Evolutionary conservation across 2,888 invertebrate species (phyloP).

Genomic region (Synanthedon tipuliformis): DNA sequence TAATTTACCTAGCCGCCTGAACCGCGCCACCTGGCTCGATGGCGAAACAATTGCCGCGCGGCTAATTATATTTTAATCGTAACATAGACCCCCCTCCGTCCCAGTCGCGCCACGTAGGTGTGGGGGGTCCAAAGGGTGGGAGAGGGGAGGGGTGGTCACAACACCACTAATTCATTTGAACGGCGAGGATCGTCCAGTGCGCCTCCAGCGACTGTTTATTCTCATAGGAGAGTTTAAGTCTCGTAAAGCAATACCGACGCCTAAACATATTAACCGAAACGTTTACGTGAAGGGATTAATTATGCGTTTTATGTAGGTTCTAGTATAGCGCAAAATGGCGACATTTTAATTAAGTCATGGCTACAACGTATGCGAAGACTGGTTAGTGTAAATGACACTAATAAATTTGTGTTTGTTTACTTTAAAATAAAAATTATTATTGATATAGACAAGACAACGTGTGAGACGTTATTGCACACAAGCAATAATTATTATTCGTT

Average conservation of each 20-base stretch:
- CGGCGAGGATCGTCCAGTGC: constrained; percentile 41
- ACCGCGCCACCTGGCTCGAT: constrained; percentile 62
- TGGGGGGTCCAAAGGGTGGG: constrained; percentile 14
- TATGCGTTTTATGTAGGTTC: constrained; percentile 50
- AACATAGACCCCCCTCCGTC: constrained; percentile 35
- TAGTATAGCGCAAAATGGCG: constrained; percentile 28
- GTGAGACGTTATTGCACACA: too few relatives aligned
- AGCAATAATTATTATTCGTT: too few relatives aligned
- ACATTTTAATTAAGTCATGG: constrained; percentile 59
- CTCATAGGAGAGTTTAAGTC: constrained; percentile 68
- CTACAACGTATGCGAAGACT: constrained; percentile 48
- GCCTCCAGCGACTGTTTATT: constrained; percentile 53
- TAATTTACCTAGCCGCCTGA: constrained; percentile 57
- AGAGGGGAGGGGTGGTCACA: constrained; percentile 20
- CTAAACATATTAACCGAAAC: constrained; percentile 64
- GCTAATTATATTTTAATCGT: constrained; percentile 70
- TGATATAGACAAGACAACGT: too few relatives aligned
- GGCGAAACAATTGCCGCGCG: constrained; percentile 65
- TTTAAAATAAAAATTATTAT: too few relatives aligned
- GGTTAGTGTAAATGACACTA: constrained; percentile 22
- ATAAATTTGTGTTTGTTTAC: too few relatives aligned
- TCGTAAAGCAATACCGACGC: constrained; percentile 62
- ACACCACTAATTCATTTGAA: constrained; percentile 58
- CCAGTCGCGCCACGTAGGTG: constrained; percentile 2
- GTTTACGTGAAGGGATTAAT: constrained; percentile 64